phyloP scores from a whole-genome alignment of 2,113 vertebrate genomes.

The Zapus hudsonius region DNA sequence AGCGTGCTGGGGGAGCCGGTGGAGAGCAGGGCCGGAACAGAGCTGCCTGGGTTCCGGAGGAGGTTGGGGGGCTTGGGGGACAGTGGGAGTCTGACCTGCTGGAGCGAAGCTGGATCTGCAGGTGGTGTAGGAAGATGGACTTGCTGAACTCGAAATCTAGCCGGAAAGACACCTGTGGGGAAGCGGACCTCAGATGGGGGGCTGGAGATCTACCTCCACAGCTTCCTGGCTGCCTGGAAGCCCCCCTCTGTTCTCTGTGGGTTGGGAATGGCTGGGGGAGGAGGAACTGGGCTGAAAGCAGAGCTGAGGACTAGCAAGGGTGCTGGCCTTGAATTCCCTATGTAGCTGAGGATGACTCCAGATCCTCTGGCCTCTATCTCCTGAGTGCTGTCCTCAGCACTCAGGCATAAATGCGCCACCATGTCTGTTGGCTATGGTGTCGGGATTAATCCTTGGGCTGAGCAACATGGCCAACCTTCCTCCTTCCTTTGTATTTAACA shows the following conservation, averaged over 20 bases:
- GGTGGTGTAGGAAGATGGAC: conserved; percentile 87
- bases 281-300: background rate
- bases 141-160: conserved; percentile 96
- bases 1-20: fast-evolving
- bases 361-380: background rate
- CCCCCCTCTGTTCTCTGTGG: background rate
- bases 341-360: background rate
- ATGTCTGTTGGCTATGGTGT: background rate
- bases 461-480: too few relatives aligned
- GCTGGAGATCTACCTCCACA: background rate
- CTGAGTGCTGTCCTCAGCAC: background rate
- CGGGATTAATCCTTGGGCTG: too few relatives aligned
- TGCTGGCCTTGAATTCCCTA: background rate
- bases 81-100: conserved; percentile 66
- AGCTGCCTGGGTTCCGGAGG: too few relatives aligned
- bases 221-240: background rate
- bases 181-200: background rate
- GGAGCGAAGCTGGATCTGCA: conserved; percentile 86
- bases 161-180: conserved; percentile 90
- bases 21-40: background rate
- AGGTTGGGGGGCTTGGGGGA: background rate
- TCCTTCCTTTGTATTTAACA: too few relatives aligned
- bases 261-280: background rate
- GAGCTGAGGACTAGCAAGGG: background rate
- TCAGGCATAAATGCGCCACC: background rate